Conservation (phyloP, 1,140 invertebrate genomes). For the Achroia grisella region DNA sequence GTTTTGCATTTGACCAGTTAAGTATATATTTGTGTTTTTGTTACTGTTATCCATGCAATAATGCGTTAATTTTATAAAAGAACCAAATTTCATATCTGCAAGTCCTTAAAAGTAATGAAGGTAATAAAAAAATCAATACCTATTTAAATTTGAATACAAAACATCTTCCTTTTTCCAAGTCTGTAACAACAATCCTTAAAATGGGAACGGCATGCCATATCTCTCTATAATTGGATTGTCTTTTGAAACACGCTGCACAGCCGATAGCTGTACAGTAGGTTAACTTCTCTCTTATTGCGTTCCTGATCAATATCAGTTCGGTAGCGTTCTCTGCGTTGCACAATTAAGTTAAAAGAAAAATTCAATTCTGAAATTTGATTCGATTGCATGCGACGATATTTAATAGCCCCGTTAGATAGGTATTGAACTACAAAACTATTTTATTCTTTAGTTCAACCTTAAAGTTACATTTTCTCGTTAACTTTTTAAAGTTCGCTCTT, state of each 20-base stretch:
- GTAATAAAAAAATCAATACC: no score
- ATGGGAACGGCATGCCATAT: constrained; percentile 17
- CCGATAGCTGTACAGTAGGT: constrained; percentile 9
- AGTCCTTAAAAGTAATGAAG: no score
- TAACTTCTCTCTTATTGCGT: constrained; percentile 8
- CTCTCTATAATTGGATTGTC: constrained; percentile 36
- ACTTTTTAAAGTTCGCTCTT: constrained; percentile 7
- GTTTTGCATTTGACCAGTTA: no score
- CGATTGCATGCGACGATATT: constrained; percentile 10
- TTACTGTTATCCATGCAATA: no score
- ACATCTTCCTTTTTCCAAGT: constrained; percentile 17
- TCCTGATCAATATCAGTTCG: constrained; percentile 3
- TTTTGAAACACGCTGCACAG: constrained; percentile 5
- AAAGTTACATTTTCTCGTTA: constrained; percentile 4
- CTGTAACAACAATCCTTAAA: constrained; percentile 25
- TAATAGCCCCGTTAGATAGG: constrained; percentile 10
- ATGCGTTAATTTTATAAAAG: no score
- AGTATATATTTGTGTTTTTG: no score
- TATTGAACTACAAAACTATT: constrained; percentile 11
- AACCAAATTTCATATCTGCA: no score
- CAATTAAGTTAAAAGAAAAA: constrained; percentile 5
- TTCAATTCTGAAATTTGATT: constrained; percentile 1
- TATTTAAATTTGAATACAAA: constrained; percentile 7
- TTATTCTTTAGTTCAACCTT: constrained; percentile 12
- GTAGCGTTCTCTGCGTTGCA: background rate